Base-by-base conservation (phyloP, 2,797 vertebrate species). In the Amniataba percoides region DNA sequence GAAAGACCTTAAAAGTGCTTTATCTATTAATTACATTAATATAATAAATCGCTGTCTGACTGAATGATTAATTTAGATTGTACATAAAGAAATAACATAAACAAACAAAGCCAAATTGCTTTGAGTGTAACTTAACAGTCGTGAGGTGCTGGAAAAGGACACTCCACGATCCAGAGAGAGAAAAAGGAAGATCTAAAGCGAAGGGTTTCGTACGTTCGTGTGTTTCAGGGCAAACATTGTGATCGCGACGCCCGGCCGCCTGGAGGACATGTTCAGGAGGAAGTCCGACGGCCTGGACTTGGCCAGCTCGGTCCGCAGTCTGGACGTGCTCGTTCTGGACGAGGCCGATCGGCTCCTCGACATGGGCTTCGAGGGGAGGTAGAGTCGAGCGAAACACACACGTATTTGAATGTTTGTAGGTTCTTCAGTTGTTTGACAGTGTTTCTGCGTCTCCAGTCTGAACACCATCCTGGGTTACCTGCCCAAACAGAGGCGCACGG, bases 291-390 rank as follows among this genome's bases (percentile, higher is more conserved):
- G 98, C 1, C 82, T 99, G 90, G 97, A 98, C 83, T 83, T 99
- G 70, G 95, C 95, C 23, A 87, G 89, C 77, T 95, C 83, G 0
- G 96, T 99, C 66, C 96, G 94, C 86, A 93, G 96, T 63, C 95
- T 99, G 4, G 98, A 99, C 0, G 96, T 99, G 12, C 93, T 99
- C 81, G 97, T 99, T 19, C 87, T 99, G n/a, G 98, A 99, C 7
- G 98, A 99, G 85, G 98, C 98, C 0, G 98, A 99, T 88, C 89
- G 98, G 36, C 95, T 99, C 21, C 93, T 99, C 3, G 98, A 99
- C 71, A 97, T 99, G 98, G 98, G 98, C 23, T 99, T 99, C 19
- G 97, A 97, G 89, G 95, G 95, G 49, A 98, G 97, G 97, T 98
- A 69, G 16, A 4, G 16, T 11, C 3, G 0, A 42, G 21, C 23